Conservation (phyloP, 2,888 invertebrate species). For the Phymatocera aterrima region DNA sequence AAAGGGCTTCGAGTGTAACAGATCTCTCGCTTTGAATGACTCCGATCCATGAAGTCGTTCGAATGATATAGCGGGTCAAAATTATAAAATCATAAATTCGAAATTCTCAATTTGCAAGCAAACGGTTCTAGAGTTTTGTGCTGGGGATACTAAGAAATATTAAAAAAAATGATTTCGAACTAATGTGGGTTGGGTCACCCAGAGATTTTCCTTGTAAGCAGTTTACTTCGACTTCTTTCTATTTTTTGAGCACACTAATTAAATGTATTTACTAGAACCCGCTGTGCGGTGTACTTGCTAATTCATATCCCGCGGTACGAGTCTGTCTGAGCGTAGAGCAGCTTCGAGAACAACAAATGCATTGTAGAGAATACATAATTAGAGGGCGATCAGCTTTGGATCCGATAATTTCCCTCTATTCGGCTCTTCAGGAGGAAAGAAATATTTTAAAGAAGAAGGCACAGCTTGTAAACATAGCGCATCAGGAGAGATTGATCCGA, state of each 20-base stretch:
- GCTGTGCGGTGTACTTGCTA: slow-evolving; percentile 76
- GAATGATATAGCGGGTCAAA: too few species aligned
- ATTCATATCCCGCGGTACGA: slow-evolving; percentile 77
- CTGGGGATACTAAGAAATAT: too few species aligned
- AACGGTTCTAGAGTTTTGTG: too few species aligned
- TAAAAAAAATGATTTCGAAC: too few species aligned
- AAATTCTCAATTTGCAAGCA: too few species aligned
- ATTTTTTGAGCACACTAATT: background rate
- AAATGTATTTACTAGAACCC: slow-evolving; percentile 74
- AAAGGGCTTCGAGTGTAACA: too few species aligned
- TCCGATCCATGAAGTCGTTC: too few species aligned
- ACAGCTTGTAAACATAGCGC: slow-evolving; percentile 63
- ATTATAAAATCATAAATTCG: too few species aligned
- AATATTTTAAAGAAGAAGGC: slow-evolving; percentile 60
- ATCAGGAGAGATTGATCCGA: slow-evolving; percentile 62
- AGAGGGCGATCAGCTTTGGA: slow-evolving; percentile 73
- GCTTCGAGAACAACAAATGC: slow-evolving; percentile 75
- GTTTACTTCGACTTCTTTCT: slow-evolving; percentile 10
- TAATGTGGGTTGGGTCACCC: too few species aligned
- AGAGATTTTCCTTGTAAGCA: background rate
- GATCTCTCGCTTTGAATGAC: too few species aligned
- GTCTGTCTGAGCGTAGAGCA: slow-evolving; percentile 77
- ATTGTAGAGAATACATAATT: slow-evolving; percentile 76
- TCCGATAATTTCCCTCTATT: slow-evolving; percentile 60
- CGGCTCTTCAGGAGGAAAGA: slow-evolving; percentile 65